Conservation (phyloP, 1,140 invertebrate genomes). For the Asobara japonica region DNA sequence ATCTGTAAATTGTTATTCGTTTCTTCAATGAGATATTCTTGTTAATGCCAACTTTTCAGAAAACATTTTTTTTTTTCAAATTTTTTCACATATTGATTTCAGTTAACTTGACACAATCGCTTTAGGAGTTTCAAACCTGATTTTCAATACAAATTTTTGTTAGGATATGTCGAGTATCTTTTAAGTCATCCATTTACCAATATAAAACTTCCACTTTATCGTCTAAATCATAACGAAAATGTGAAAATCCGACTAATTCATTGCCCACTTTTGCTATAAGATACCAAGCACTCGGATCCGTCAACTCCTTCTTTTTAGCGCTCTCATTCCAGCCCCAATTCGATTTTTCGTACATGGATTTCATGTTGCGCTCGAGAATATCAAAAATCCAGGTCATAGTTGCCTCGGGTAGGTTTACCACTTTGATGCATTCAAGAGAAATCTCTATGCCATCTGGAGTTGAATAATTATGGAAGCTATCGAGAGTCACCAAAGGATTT, state of each 20-base stretch:
- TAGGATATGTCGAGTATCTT: too few species aligned
- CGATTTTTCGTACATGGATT: constrained; percentile 68
- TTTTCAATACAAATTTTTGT: too few species aligned
- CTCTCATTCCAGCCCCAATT: constrained; percentile 75
- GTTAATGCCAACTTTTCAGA: too few species aligned
- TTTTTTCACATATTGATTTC: too few species aligned
- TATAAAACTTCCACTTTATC: constrained; percentile 81
- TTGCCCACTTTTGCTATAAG: constrained; percentile 69
- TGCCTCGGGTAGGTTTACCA: constrained; percentile 58
- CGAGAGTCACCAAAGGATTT: constrained; percentile 48
- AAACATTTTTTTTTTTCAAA: too few species aligned
- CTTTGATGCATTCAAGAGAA: constrained; percentile 61
- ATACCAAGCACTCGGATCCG: constrained; percentile 73
- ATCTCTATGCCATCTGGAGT: constrained; percentile 52
- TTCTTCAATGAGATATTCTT: too few species aligned
- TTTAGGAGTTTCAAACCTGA: too few species aligned
- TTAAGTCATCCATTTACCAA: constrained; percentile 71
- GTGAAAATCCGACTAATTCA: constrained; percentile 74
- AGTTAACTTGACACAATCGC: too few species aligned
- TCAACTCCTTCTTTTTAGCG: constrained; percentile 73
- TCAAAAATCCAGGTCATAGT: constrained; percentile 72
- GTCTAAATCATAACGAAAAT: constrained; percentile 87
- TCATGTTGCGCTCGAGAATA: constrained; percentile 74
- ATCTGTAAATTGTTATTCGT: not conserved
- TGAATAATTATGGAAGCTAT: constrained; percentile 53